Conservation (phyloP, 2,113 vertebrate genomes). For the Diadophis punctatus region DNA sequence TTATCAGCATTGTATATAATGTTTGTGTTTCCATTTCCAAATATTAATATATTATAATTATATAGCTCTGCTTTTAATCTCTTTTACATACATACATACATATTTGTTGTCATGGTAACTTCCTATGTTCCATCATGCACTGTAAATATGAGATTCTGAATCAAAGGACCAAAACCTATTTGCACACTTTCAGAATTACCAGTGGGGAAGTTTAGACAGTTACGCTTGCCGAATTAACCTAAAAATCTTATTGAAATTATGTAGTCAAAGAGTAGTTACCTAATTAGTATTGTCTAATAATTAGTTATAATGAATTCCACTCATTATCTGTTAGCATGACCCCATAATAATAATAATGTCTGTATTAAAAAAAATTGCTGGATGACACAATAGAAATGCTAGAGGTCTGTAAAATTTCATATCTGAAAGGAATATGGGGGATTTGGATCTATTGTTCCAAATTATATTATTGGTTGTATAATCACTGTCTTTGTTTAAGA, state of each 20-base stretch:
- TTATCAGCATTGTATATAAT: background rate
- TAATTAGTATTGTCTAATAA: background rate
- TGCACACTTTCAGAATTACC: background rate
- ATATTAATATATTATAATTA: background rate
- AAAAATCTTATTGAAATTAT: background rate
- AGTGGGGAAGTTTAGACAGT: background rate
- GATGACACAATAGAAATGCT: background rate
- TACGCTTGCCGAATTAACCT: background rate
- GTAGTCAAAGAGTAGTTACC: background rate
- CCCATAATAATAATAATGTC: background rate
- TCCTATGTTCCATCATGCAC: background rate
- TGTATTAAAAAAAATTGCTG: background rate
- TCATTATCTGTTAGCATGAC: background rate
- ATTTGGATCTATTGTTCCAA: background rate
- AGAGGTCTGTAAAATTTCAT: background rate
- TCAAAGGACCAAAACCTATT: background rate
- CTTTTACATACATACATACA: background rate
- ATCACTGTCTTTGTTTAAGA: background rate
- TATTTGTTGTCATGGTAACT: conserved; percentile 2
- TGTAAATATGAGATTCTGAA: background rate
- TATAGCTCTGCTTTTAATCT: background rate
- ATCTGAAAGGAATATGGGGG: background rate
- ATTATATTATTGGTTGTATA: background rate
- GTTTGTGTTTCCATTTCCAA: background rate
- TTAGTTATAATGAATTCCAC: background rate